Evolutionary conservation across 2,797 vertebrate species (phyloP), one percentile per base, ranked within the genome.

Genomic region (Enteromius unitaeniatus): DNA sequence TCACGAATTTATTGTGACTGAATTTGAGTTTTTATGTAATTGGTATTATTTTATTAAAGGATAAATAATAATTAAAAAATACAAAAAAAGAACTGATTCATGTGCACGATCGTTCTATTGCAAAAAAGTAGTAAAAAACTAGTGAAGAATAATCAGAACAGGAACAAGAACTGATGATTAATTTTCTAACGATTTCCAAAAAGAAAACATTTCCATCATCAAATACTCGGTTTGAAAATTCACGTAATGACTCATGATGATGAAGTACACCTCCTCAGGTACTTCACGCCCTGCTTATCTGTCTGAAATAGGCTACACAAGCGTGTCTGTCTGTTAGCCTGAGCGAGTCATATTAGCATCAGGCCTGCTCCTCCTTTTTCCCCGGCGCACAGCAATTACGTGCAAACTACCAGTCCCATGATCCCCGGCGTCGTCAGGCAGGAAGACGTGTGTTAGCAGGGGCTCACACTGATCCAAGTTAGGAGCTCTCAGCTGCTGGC

Each of bases 401-500:
- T 34, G 23, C 1, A 19, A n/a, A 96, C 96, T 96, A 91, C 95
- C 93, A 84, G 90, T 90, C 96, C 96, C 96, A 94, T 67, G 7
- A 84, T 75, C 40, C 95, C 19, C 55, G 78, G 94, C 94, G 93
- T 31, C 86, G 78, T 86, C 87, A 90, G 93, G 93, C 93, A 95
- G 93, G 94, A 95, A 96, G 92, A 90, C 95, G 95, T 93, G 90
- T 91, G 95, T 95, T 95, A 94, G 91, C 88, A 92, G 88, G 93
- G 92, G 90, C 93, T 94, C 93, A 91, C 92, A 90, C 91, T 90
- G 96, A 95, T 96, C 96, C 95, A 96, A 97, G 96, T 96, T 96
- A 96, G 96, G 95, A 96, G 95, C 95, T 94, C 92, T 95, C 91
- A 95, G 96, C 96, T 95, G 95, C 95, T 95, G 96, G 96, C 95